Base-by-base conservation (phyloP, 92 coral and sea anemone genomes). In the Plumapathes pennacea region DNA sequence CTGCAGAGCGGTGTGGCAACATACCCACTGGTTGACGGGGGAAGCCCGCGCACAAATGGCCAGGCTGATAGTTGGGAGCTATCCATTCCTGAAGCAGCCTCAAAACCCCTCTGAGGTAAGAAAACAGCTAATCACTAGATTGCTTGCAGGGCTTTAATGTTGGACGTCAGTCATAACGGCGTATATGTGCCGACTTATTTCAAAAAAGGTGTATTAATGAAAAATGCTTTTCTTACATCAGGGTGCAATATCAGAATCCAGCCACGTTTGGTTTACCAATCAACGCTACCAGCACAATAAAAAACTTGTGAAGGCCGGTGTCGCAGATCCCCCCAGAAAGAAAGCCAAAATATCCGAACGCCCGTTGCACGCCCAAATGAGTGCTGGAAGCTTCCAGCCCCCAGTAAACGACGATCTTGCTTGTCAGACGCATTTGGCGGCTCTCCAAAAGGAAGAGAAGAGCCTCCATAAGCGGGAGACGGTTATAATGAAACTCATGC, bases 11-110 rank as follows among this genome's bases (percentile, higher is more conserved):
- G 2, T n/a, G 21, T 43, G 49, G 49, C 49, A 43, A 12, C 24
- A 18, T n/a, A 3, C 21, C 49, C 49, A 43, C 10, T 3, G 7
- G 3, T 43, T 43, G 10, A 2, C 2, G 5, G 24, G 10, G 2
- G 49, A 43, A 14, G 19, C 2, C 0, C 19, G 49, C 25, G 13
- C 3, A 2, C 19, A 43, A 43, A 43, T 43, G 49, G 49, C 49
- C 5, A 11, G 10, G 13, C 19, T 43, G 49, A 43, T 43, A 11
- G 49, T 43, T 1, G 13, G 5, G 5, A 11, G 24, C 10, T 43
- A 43, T n/a, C 49, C 49, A 5, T 43, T 43, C 49, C 49, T 43
- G 49, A 43, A n/a, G 22, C 49, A 43, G 49, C 21, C 49, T 2
- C 4, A 11, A 4, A n/a, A 43, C 10, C 22, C 49, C 19, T 27